These are phyloP conservation scores for Ostrea edulis DNA, from an alignment of 1,140 invertebrate species.

Conservation along the genomic window DNA sequence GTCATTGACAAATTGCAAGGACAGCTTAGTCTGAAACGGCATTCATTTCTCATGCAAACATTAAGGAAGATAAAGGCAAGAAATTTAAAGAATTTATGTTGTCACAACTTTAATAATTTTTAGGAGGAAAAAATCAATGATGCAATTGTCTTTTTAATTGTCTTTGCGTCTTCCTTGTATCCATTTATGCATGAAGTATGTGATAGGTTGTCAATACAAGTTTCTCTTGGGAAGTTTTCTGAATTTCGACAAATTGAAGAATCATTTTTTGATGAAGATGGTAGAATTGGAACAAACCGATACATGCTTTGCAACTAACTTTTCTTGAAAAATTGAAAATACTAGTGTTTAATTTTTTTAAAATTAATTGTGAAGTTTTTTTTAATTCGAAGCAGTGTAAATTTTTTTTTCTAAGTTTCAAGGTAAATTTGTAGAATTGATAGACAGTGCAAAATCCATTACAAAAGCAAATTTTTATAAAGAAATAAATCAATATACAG, in stretches of 20 bases:
- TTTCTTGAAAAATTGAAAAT: not conserved
- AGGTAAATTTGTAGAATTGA: conserved; percentile 3
- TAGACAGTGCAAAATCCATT: not conserved
- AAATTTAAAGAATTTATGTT: not conserved
- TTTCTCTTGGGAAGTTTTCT: conserved; percentile 13
- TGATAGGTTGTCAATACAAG: not conserved
- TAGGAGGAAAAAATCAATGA: not conserved
- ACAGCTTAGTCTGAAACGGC: not conserved
- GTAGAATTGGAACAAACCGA: not conserved
- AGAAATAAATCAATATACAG: not conserved
- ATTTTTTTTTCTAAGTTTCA: not conserved
- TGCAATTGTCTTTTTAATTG: not conserved
- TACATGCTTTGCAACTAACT: not conserved
- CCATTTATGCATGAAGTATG: conserved; percentile 18
- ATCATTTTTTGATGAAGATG: not conserved
- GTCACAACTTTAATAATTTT: conserved; percentile 4
- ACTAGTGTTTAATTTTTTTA: not conserved
- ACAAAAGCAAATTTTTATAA: not conserved
- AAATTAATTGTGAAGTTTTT: not conserved
- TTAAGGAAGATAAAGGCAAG: not conserved
- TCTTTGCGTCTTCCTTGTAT: not conserved
- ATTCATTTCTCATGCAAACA: not conserved
- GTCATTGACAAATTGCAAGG: not conserved
- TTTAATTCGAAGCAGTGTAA: not conserved
- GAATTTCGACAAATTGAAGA: not conserved